Base-by-base conservation (phyloP, 1,140 invertebrate species). In the Steinernema khuongi region DNA sequence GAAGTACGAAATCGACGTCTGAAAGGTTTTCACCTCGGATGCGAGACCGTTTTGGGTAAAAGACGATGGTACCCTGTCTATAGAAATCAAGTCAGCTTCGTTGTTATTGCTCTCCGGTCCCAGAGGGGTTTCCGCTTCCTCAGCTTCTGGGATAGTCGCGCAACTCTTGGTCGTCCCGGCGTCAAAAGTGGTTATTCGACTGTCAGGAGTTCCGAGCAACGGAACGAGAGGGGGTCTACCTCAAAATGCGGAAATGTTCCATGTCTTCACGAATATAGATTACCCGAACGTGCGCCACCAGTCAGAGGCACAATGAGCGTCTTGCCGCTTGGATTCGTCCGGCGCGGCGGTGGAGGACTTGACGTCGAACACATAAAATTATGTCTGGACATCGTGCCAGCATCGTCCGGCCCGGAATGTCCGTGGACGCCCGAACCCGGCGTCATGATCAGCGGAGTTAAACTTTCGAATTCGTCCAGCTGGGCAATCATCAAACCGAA, bases 161-260 rank as follows among this genome's bases (percentile, higher is more conserved):
- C 79, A 80, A 44, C 79, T 80, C 68, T 79, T 80, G 0, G 79
- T 80, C n/a, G 79, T 80, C 43, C 77, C 78, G n/a, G 75, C 72
- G 26, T 80, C 79, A 29, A 80, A 81, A 31, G 79, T 79, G 11
- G 79, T 80, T 18, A 80, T 44, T 28, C 79, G 75, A 68, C 74
- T 80, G 41, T 80, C 79, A 7, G 79, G 79, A 68, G 79, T 80
- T 17, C 80, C 80, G 17, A 78, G 69, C 28, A 80, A 60, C 17
- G 79, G 78, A 33, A 32, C 73, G n/a, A 77, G 31, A 7, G 79
- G 76, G 31, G 71, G 67, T 17, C 78, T 74, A 29, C 74, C 78
- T 79, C 43, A 32, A 77, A 76, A 26, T 29, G 4, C 14, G 28
- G 67, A 44, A 0, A 71, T 0, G 44, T 1, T 28, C 1, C 17